Evolutionary conservation across 2,888 invertebrate genomes (phyloP), one percentile per base, ranked within the genome.

Genomic region (Pecten maximus): DNA sequence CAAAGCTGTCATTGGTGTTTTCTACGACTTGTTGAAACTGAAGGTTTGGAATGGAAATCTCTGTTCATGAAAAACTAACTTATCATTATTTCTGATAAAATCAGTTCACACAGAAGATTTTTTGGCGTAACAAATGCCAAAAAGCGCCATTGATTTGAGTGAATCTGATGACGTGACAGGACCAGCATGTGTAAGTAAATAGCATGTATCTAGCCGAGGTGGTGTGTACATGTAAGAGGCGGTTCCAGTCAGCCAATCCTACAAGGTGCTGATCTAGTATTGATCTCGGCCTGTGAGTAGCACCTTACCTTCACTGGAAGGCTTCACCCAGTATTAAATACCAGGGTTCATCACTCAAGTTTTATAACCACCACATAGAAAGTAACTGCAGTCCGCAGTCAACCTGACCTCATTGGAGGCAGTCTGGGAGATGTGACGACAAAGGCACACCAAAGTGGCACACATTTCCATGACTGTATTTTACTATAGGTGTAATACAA

Each of bases 231-330:
- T 60, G 60, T 23, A 44, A 44, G 44, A 10, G 60, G 23, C n/a
- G 0, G 74, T 12, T 28, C 2, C n/a, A 54, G 54, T 23, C 54
- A 54, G 54, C 54, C 74, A 28, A 35, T 35, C 74, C 16, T 35
- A 74, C 74, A 74, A 74, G 35, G 74, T 74, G 74, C 74, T 74
- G 74, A 74, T 74, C 74, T 35, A 23, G 74, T 74, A 74, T 74
- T 74, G 74, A 74, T 74, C 74, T n/a, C 60, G 2, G 48, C 48
- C 54, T 54, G 28, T 74, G 74, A 74, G 74, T 35, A 74, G 74
- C 74, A 74, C 35, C 74, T 74, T 74, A 74, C 74, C 74, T 74
- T 74, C 74, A 15, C 28, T 74, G 74, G 28, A 28, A 35, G 74
- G 74, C 74, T 23, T 60, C 23, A 60, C 60, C 60, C 60, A 23